Evolutionary conservation across 2,113 vertebrate genomes (phyloP).

Genomic region (Hyla sarda): DNA sequence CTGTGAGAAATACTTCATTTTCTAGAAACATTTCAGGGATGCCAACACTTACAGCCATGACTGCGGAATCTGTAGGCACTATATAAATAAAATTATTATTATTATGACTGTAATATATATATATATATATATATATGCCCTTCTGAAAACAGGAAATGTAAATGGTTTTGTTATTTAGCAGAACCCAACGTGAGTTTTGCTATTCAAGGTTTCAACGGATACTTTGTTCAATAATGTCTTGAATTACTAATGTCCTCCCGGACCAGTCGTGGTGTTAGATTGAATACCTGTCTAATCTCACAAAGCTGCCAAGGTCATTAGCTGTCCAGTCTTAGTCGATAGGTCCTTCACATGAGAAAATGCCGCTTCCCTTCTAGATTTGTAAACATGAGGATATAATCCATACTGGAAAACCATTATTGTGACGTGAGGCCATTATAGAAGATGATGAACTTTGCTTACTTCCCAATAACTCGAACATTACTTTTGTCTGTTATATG

Average conservation of each 20-base stretch:
- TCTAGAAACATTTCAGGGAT: too few species aligned
- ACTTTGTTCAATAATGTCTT: not conserved
- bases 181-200: too few species aligned
- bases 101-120: too few species aligned
- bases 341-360: conserved; percentile 6
- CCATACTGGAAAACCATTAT: not conserved
- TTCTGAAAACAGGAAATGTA: too few species aligned
- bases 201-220: not conserved
- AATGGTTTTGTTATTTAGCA: not conserved
- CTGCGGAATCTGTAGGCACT: too few species aligned
- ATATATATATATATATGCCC: too few species aligned
- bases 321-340: not conserved
- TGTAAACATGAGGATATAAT: conserved; percentile 15
- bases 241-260: not conserved
- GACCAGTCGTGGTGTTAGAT: not conserved
- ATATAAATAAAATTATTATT: too few species aligned
- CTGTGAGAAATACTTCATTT: too few species aligned
- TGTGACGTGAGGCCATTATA: not conserved
- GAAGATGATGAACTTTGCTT: not conserved
- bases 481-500: too few species aligned
- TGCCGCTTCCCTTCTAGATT: not conserved
- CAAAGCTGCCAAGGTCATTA: conserved; percentile 9
- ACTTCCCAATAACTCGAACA: not conserved
- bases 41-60: too few species aligned
- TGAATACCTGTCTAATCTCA: conserved; percentile 4